Conservation (phyloP, 2,113 vertebrate genomes). For the Neolamprologus fasciatus region DNA sequence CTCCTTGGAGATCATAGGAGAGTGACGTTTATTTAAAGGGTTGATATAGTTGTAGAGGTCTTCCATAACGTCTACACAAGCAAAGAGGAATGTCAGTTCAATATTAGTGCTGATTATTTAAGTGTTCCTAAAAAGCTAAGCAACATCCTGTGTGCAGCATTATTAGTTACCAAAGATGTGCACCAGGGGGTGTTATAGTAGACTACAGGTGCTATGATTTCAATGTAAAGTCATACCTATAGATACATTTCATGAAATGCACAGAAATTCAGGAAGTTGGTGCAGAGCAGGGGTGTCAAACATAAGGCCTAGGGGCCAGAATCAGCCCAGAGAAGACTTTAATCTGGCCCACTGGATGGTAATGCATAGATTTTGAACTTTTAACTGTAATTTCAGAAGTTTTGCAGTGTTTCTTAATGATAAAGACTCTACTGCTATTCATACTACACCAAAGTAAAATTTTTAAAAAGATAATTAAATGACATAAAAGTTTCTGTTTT, state of each 20-base stretch:
- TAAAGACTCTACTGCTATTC: background rate
- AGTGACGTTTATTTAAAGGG: conserved; percentile 82
- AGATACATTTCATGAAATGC: background rate
- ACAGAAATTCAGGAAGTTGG: rapidly evolving
- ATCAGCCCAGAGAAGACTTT: background rate
- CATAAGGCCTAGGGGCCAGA: background rate
- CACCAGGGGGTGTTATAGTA: background rate
- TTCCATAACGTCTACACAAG: conserved; percentile 88
- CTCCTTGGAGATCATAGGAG: conserved; percentile 89
- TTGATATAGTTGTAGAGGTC: conserved; percentile 91
- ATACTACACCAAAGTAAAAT: background rate
- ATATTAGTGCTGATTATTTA: background rate
- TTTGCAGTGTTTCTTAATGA: background rate
- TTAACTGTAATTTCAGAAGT: background rate
- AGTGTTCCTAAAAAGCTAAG: background rate
- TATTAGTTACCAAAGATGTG: background rate
- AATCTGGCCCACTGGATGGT: background rate
- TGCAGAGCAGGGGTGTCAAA: background rate
- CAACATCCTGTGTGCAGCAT: background rate
- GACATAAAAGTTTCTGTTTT: background rate
- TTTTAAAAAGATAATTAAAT: background rate
- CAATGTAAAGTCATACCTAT: background rate
- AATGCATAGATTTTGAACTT: background rate
- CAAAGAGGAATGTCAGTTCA: background rate
- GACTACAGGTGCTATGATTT: background rate